A percentile compares a stretch with the other conserved stretches of the same genome.
Evolutionary conservation across 2,113 vertebrate species (phyloP).

Genomic region (Aptenodytes patagonicus): DNA sequence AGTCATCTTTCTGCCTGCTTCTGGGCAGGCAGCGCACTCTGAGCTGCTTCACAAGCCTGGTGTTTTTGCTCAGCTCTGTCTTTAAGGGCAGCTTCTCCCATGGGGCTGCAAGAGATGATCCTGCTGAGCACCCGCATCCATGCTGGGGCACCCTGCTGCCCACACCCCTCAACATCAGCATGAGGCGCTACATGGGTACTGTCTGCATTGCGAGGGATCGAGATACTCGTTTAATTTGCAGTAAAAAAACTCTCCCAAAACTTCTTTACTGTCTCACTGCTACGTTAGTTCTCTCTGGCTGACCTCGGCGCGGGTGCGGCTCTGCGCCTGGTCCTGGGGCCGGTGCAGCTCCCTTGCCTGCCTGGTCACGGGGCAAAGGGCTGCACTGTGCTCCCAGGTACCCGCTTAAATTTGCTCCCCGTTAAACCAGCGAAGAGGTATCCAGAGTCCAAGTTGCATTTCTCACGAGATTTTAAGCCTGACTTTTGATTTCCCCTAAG

Average conservation of each 20-base stretch:
- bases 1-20: not conserved
- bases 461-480: not conserved
- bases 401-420: not conserved
- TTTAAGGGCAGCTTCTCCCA: not conserved
- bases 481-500: not conserved
- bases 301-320: accelerated
- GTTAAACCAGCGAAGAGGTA: not conserved
- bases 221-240: not conserved
- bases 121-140: accelerated
- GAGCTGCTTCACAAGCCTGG: not conserved
- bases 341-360: no score
- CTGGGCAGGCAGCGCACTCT: not conserved
- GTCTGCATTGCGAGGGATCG: accelerated
- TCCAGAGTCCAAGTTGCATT: not conserved
- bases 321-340: not conserved
- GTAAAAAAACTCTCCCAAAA: not conserved
- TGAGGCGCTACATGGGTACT: accelerated
- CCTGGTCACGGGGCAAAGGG: not conserved
- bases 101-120: not conserved
- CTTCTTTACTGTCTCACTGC: accelerated
- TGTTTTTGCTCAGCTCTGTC: not conserved
- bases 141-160: not conserved
- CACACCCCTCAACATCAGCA: not conserved
- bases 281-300: not conserved
- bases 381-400: not conserved